These are phyloP conservation scores for Pseudoips prasinana DNA, from an alignment of 2,888 invertebrate species.

Conservation along the genomic window DNA sequence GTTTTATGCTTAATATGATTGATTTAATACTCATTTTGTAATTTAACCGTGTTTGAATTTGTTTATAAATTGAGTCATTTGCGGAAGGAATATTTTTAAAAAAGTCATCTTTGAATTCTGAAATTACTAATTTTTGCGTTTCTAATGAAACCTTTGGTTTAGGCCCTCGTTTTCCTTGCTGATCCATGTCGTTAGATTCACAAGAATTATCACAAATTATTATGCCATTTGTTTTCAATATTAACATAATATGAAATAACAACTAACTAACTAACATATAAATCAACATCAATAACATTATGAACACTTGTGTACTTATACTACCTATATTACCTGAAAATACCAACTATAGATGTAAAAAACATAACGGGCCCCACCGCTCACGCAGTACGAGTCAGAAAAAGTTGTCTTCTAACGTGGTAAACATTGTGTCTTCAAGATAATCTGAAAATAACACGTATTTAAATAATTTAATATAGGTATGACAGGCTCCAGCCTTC, in stretches of 20 bases:
- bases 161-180: constrained; percentile 12
- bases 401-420: constrained; percentile 9
- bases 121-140: constrained; percentile 5
- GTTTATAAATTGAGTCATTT: constrained; percentile 10
- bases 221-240: constrained; percentile 11
- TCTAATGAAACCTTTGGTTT: constrained; percentile 14
- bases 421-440: constrained; percentile 10
- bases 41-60: constrained; percentile 10
- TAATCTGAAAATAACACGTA: constrained; percentile 10
- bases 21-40: constrained; percentile 10
- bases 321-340: constrained; percentile 9
- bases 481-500: constrained; percentile 9
- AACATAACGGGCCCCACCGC: constrained; percentile 9
- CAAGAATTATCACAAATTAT: constrained; percentile 11
- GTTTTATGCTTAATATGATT: constrained; percentile 11
- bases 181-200: constrained; percentile 13
- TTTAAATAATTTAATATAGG: constrained; percentile 10
- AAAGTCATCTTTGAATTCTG: constrained; percentile 9
- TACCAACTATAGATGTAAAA: constrained; percentile 10
- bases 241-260: constrained; percentile 7
- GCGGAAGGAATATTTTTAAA: constrained; percentile 8
- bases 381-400: constrained; percentile 9
- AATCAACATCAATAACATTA: constrained; percentile 8
- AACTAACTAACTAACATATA: constrained; percentile 6
- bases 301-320: constrained; percentile 9